Evolutionary conservation across 2,113 vertebrate species (phyloP), one percentile per base, ranked within the genome.

Genomic region (Semnornis frantzii): DNA sequence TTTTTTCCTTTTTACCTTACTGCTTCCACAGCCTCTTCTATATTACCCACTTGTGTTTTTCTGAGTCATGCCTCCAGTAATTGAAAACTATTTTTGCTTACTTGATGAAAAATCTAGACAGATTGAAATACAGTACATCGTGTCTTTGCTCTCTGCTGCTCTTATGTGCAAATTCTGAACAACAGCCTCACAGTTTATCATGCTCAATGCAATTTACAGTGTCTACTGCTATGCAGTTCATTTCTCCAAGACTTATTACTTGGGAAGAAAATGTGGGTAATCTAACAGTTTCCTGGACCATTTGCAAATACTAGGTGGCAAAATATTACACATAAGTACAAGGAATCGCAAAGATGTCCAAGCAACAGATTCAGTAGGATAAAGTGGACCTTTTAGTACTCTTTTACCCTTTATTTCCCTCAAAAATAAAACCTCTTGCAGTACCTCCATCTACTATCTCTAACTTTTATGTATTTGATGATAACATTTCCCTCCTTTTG

Each of bases 61-160:
- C 14, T 78, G 91, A 96, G 44, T 87, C 87, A 85, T 71, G 63
- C 21, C 44, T 85, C 34, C 31, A 77, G 46, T 89, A 94, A 59
- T 46, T 73, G 25, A 28, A 70, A 88, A n/a, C 58, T 79, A 59
- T 15, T 69, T 93, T 86, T 89, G 33, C 71, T 94, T 87, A 72
- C 58, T 33, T 81, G 78, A 77, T 93, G 64, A 87, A 95, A 96
- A 95, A 89, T 76, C 73, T 77, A 81, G 82, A 70, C 33, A 89
- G 48, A 86, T 10, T 62, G 50, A 83, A 94, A 79, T 78, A 48
- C 3, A 83, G 48, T 55, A 76, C 2, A 55, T 37, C 46, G 81
- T 54, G 0, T 78, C 73, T 92, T 82, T 64, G 39, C 8, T 74
- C 77, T 89, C 79, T 89, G 68, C 69, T 92, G 59, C 85, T 82